These are phyloP conservation scores for Drosophila picticornis DNA, from an alignment of 2,888 invertebrate species.

Conservation along the genomic window DNA sequence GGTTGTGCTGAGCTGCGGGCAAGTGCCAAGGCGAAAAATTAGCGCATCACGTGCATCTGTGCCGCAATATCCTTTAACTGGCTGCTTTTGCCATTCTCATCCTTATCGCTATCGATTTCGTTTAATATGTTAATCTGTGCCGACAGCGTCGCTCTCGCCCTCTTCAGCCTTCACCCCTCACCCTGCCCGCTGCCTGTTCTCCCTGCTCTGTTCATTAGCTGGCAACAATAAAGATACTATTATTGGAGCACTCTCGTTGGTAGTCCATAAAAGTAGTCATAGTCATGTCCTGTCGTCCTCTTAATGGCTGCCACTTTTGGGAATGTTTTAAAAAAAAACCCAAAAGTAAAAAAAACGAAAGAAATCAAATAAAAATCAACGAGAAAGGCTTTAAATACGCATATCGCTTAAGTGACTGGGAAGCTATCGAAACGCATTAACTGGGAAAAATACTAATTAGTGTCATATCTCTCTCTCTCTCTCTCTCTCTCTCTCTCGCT, in stretches of 20 bases:
- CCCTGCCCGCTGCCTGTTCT: not conserved
- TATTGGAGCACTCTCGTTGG: slow-evolving; percentile 58
- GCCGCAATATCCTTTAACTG: slow-evolving; percentile 72
- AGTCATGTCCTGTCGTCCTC: slow-evolving; percentile 65
- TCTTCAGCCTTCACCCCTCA: not conserved
- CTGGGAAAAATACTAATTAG: slow-evolving; percentile 82
- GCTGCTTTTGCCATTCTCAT: slow-evolving; percentile 31
- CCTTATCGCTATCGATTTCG: slow-evolving; percentile 76
- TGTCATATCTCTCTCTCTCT: slow-evolving; percentile 63
- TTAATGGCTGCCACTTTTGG: slow-evolving; percentile 65
- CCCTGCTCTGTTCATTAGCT: slow-evolving; percentile 62
- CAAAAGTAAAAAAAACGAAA: slow-evolving; percentile 18
- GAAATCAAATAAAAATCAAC: slow-evolving; percentile 76
- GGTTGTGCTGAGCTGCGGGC: slow-evolving; percentile 56
- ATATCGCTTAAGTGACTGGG: slow-evolving; percentile 53
- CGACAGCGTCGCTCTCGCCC: slow-evolving; percentile 28
- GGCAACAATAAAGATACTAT: slow-evolving; percentile 63
- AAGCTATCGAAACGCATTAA: slow-evolving; percentile 81
- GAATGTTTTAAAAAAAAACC: slow-evolving; percentile 35
- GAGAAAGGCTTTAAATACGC: slow-evolving; percentile 74
- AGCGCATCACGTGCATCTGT: slow-evolving; percentile 80
- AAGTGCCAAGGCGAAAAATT: slow-evolving; percentile 78
- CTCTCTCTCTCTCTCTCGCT: slow-evolving; percentile 1
- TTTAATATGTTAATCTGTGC: slow-evolving; percentile 79
- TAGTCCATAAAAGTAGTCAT: slow-evolving; percentile 63